Evolutionary conservation across 2,888 invertebrate species (phyloP).

Genomic region (Aromia moschata): DNA sequence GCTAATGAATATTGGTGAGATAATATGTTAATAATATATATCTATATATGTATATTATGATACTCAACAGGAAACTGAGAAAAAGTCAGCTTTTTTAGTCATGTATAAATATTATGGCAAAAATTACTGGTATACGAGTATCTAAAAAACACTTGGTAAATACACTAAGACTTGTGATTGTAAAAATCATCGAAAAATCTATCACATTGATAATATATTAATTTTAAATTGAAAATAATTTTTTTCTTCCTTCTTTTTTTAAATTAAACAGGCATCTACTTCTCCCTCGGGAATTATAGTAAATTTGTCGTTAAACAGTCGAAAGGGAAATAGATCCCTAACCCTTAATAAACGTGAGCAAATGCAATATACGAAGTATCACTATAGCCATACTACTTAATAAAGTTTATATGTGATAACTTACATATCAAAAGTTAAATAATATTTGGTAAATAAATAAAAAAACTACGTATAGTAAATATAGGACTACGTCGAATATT

Average conservation of each 20-base stretch:
- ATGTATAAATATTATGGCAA: conserved; percentile 62
- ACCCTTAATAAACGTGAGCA: conserved; percentile 50
- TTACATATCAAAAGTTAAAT: conserved; percentile 48
- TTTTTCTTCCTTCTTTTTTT: conserved; percentile 43
- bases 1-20: conserved; percentile 64
- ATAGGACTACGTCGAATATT: conserved; percentile 52
- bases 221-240: conserved; percentile 49
- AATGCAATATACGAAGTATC: conserved; percentile 51
- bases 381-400: conserved; percentile 46
- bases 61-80: conserved; percentile 54
- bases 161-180: conserved; percentile 69
- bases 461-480: conserved; percentile 49
- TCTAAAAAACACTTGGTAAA: conserved; percentile 65
- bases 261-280: conserved; percentile 37
- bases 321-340: conserved; percentile 36
- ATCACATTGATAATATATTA: conserved; percentile 67
- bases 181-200: conserved; percentile 76
- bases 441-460: conserved; percentile 59
- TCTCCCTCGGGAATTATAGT: conserved; percentile 36
- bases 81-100: conserved; percentile 52
- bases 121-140: conserved; percentile 64
- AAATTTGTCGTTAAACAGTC: conserved; percentile 27
- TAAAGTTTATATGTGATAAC: conserved; percentile 40
- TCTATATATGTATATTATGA: conserved; percentile 45
- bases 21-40: conserved; percentile 43